Evolutionary conservation across 2,888 invertebrate genomes (phyloP).

Genomic region (Blomia tropicalis): DNA sequence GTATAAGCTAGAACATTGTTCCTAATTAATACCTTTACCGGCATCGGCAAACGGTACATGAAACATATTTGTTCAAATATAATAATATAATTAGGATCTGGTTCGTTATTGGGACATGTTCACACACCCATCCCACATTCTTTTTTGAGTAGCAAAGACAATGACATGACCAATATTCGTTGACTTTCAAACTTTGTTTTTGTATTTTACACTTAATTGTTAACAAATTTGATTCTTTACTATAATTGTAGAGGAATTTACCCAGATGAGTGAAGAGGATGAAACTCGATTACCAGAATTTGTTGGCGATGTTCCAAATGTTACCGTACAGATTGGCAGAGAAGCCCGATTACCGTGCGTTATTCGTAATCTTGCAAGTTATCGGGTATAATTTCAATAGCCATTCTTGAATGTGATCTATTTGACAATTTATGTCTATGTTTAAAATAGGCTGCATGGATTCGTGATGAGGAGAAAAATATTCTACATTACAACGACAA

Average conservation of each 20-base stretch:
- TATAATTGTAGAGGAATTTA: not conserved
- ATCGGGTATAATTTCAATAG: slow-evolving; percentile 50
- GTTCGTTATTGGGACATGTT: no score
- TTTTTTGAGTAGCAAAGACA: no score
- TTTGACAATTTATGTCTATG: slow-evolving; percentile 7
- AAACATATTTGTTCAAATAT: not conserved
- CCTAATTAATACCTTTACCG: slow-evolving; percentile 13
- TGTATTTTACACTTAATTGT: not conserved
- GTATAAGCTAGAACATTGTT: no score
- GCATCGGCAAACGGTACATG: not conserved
- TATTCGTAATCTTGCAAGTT: slow-evolving; percentile 67
- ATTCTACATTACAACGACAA: slow-evolving; percentile 43
- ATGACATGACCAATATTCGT: not conserved
- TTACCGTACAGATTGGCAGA: slow-evolving; percentile 69
- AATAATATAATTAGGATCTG: not conserved
- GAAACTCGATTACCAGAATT: slow-evolving; percentile 50
- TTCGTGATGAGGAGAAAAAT: slow-evolving; percentile 84
- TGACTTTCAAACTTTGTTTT: not conserved
- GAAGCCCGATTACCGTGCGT: slow-evolving; percentile 74
- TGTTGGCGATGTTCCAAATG: slow-evolving; percentile 72
- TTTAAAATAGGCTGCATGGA: slow-evolving; percentile 66
- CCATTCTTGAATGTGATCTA: not conserved
- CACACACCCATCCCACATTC: no score
- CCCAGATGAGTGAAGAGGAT: not conserved
- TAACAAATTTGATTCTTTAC: not conserved